These are phyloP conservation scores for Halcyon smyrnensis DNA, from an alignment of 2,797 vertebrate species.

Conservation along the genomic window DNA sequence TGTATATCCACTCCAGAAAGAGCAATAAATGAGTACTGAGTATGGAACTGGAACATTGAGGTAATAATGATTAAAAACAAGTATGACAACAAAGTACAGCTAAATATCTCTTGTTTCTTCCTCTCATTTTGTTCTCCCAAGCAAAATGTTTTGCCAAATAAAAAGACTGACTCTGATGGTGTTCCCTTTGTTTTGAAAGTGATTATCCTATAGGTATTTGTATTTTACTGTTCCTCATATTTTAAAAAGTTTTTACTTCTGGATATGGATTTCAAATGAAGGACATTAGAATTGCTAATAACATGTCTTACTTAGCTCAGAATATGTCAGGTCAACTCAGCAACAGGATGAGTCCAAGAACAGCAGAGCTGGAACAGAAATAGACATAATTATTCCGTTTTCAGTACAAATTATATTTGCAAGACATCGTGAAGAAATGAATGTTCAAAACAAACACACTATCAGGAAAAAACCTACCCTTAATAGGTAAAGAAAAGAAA, in stretches of 20 bases:
- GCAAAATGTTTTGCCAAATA: not conserved
- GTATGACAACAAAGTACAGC: not conserved
- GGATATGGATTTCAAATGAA: conserved; percentile 19
- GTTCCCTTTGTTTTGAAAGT: not conserved
- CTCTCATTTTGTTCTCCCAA: not conserved
- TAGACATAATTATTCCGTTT: conserved; percentile 28
- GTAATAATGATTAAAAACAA: not conserved
- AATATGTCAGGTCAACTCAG: conserved; percentile 40
- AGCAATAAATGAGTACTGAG: not conserved
- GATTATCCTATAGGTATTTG: not conserved
- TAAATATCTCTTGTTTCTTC: not conserved
- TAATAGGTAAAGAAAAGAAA: not conserved
- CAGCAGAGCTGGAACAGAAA: conserved; percentile 32
- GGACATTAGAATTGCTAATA: conserved; percentile 35
- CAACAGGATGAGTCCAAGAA: conserved; percentile 27
- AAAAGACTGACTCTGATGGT: not conserved
- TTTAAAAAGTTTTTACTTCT: conserved; percentile 4
- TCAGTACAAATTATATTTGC: conserved; percentile 13
- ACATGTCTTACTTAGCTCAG: conserved; percentile 7
- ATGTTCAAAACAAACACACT: conserved; percentile 43
- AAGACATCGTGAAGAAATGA: conserved; percentile 29
- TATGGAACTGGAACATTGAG: not conserved
- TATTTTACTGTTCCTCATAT: not conserved
- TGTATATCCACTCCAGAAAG: not conserved
- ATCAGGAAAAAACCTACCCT: not conserved